Evolutionary conservation across 2,888 invertebrate species (phyloP), one percentile per base, ranked within the genome.

Genomic region (Xestoiulus laeticollis): DNA sequence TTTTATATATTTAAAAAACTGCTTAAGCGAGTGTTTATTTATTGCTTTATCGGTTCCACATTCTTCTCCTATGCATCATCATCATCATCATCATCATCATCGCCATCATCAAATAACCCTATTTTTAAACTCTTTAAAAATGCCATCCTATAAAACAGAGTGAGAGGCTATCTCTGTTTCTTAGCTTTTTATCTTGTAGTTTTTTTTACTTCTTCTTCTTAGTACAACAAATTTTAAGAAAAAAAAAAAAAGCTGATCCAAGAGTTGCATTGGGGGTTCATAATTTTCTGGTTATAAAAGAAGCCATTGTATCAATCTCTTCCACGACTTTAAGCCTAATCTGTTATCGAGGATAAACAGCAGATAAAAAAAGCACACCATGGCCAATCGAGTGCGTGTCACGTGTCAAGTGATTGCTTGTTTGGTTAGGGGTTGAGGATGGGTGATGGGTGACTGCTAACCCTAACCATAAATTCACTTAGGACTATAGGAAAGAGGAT

Each of bases 21-120:
- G 59, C 59, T 59, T 59, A 59, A 59, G 59, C 59, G 59, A 59
- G 59, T 59, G 59, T 59, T 59, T 59, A 59, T 59, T 59, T 59
- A 59, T 59, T 8, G 59, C 59, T 59, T 59, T n/a, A n/a, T 22
- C 19, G 59, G 5, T 43, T n/a, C 59, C n/a, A 59, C 59, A 59
- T 59, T 59, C 59, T 59, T 59, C n/a, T 59, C 59, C 48, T 48
- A 3, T 16, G 48, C 48, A 48, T 48, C 48, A 48, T 48, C 48
- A 16, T 48, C 59, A 12, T 14, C 12, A n/a, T 14, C n/a, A n/a
- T n/a, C n/a, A n/a, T n/a, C n/a, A n/a, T 14, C 59, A 22, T 59
- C 59, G 59, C 48, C 43, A 12, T 8, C 6, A 43, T 12, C 43
- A 43, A 22, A 59, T 59, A 59, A 59, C 59, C 59, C 59, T 59